A percentile compares a stretch with the other conserved stretches of the same genome.
Conservation (phyloP, 2,888 invertebrate species). For the Cacoxenus indagator region DNA sequence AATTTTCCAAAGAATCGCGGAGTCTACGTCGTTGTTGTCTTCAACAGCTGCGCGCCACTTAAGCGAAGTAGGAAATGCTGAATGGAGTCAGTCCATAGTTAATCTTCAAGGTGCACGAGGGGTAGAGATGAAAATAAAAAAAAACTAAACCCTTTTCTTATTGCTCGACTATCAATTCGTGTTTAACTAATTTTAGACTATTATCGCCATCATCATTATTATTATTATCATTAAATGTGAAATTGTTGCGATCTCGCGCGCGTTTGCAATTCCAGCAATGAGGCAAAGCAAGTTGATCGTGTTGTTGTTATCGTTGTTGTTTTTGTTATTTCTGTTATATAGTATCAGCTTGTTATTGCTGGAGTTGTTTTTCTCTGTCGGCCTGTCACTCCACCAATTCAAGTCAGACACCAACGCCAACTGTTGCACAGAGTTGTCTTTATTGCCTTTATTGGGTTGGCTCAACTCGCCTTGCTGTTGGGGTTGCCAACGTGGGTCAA, state of each 20-base stretch:
- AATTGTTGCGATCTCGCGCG: constrained; percentile 50
- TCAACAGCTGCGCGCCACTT: constrained; percentile 12
- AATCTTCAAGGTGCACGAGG: background rate
- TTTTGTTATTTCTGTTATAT: background rate
- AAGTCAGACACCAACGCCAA: constrained; percentile 44
- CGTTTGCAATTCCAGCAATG: constrained; percentile 54
- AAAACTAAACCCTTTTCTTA: constrained; percentile 16
- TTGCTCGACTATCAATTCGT: constrained; percentile 43
- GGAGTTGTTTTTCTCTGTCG: background rate
- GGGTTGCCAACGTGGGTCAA: constrained; percentile 53
- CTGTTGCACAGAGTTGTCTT: constrained; percentile 44
- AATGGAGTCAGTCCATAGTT: background rate
- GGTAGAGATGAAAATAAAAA: no score
- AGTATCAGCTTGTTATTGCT: constrained; percentile 24
- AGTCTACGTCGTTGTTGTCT: background rate
- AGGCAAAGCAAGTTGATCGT: constrained; percentile 41
- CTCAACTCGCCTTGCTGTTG: constrained; percentile 40
- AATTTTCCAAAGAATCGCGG: constrained; percentile 22
- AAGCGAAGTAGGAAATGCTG: constrained; percentile 6
- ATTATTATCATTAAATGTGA: constrained; percentile 64
- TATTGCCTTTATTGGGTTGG: constrained; percentile 28
- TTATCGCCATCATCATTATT: constrained; percentile 64
- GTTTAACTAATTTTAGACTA: constrained; percentile 63
- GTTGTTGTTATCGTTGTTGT: constrained; percentile 19
- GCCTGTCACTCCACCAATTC: constrained; percentile 1